Evolutionary conservation across 2,113 vertebrate genomes (phyloP).

Genomic region (Pteruthius melanotis): DNA sequence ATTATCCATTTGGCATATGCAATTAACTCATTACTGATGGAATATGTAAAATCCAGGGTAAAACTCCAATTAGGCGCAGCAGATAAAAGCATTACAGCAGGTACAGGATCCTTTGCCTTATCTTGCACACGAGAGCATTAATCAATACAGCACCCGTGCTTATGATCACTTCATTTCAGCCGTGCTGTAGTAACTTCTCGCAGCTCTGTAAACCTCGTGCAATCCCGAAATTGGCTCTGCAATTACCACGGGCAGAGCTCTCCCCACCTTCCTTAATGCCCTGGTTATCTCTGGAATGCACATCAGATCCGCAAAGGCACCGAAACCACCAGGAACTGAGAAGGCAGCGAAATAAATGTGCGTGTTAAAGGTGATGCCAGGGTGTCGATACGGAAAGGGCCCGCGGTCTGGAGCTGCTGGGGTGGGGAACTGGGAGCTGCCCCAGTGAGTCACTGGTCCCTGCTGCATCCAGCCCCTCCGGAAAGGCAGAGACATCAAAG

Average conservation of each 20-base stretch:
- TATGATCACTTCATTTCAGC: not conserved
- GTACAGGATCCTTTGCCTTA: not conserved
- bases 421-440: not conserved
- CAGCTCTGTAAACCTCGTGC: not conserved
- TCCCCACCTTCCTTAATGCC: not conserved
- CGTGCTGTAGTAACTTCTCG: not conserved
- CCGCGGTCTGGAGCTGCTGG: fast-evolving
- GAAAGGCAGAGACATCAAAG: not conserved
- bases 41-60: not conserved
- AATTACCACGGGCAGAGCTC: not conserved
- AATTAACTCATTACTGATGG: not conserved
- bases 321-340: not conserved
- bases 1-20: not conserved
- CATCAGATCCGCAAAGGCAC: not conserved
- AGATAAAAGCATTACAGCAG: not conserved
- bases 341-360: fast-evolving
- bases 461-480: not conserved
- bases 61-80: not conserved
- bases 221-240: not conserved
- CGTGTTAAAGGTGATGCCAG: fast-evolving
- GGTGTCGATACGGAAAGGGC: fast-evolving
- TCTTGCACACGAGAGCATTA: not conserved
- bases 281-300: not conserved
- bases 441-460: not conserved
- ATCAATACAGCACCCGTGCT: not conserved